Percentiles rank a stretch among this genome's conserved stretches.
These are phyloP conservation scores for Caenorhabditis doughertyi DNA, from an alignment of 2,888 invertebrate genomes.

Conservation along the genomic window DNA sequence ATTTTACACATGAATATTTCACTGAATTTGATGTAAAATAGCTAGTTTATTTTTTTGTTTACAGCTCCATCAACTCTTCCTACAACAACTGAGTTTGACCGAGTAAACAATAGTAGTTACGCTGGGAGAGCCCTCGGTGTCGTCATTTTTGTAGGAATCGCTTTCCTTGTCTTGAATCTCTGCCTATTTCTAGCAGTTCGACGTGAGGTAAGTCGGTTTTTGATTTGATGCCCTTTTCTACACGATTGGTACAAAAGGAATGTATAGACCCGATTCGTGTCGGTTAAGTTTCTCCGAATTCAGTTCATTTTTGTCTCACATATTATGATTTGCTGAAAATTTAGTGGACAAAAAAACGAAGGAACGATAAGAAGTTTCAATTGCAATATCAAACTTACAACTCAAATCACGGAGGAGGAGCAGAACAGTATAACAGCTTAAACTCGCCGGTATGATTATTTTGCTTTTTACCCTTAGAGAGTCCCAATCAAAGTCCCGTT, in stretches of 20 bases:
- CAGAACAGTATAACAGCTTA: conserved; percentile 76
- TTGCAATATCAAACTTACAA: conserved; percentile 79
- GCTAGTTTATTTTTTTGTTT: neutral
- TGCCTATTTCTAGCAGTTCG: conserved; percentile 78
- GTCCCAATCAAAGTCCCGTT: neutral
- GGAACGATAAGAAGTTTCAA: conserved; percentile 77
- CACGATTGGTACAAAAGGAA: conserved; percentile 7
- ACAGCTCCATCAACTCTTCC: conserved; percentile 51
- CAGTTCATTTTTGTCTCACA: neutral
- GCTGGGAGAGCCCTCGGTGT: conserved; percentile 70
- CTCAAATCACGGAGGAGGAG: conserved; percentile 72
- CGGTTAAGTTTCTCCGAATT: conserved; percentile 1
- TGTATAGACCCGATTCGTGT: too few relatives aligned
- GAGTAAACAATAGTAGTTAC: conserved; percentile 55
- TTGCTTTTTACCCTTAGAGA: neutral
- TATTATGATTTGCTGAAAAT: conserved; percentile 29
- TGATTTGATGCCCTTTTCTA: neutral
- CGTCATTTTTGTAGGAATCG: conserved; percentile 78
- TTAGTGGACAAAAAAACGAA: conserved; percentile 76
- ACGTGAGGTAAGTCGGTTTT: conserved; percentile 67
- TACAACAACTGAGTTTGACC: conserved; percentile 52
- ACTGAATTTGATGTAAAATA: too few relatives aligned
- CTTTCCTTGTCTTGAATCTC: conserved; percentile 80
- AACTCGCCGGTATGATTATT: conserved; percentile 76
- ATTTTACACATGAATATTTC: too few relatives aligned